Base-by-base conservation (phyloP, 2,113 vertebrate genomes). In the Probosciger aterrimus region DNA sequence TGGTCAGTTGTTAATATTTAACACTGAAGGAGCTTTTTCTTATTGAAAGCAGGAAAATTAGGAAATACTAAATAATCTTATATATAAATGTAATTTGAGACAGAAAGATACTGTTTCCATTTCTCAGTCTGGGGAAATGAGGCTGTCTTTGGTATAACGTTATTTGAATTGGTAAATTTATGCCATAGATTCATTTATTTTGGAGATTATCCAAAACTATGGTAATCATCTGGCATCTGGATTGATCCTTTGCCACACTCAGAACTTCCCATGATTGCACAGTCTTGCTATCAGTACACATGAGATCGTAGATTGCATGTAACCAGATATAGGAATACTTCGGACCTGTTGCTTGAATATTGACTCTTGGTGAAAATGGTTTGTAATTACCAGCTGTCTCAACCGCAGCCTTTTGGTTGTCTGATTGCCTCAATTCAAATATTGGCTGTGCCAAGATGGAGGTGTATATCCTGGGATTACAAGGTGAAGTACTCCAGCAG, bases 1-100 rank as follows among this genome's bases (percentile, higher is more conserved):
- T 98, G 98, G 99, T 99, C 97, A 83, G 41, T 31, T 74, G 43
- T 59, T 89, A 69, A 27, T 55, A 43, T 37, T 86, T 82, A 88
- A 49, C 23, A 47, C 2, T 63, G 69, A 78, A 74, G 76, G 57
- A 49, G 20, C 4, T 77, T 97, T 83, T 76, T 69, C 28, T 50
- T 74, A 11, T 81, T 80, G 35, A 83, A 93, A 93, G 50, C 30
- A 68, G 50, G 39, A 88, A 78, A 82, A 71, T 6, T 50, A 57
- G n/a, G 23, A 62, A 79, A 49, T 68, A 63, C 24, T 70, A 68
- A 82, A 67, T 73, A 47, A 49, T 62, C 39, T 63, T 52, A 11
- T 7, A 11, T 75, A 22, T 84, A 14, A 35, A 0, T 14, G 43
- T 63, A 23, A 16, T 74, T 0, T 60, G 52, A 76, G 57, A 28